Conservation (phyloP, 2,797 vertebrate species). For the Sebastiscus albofasciatus region DNA sequence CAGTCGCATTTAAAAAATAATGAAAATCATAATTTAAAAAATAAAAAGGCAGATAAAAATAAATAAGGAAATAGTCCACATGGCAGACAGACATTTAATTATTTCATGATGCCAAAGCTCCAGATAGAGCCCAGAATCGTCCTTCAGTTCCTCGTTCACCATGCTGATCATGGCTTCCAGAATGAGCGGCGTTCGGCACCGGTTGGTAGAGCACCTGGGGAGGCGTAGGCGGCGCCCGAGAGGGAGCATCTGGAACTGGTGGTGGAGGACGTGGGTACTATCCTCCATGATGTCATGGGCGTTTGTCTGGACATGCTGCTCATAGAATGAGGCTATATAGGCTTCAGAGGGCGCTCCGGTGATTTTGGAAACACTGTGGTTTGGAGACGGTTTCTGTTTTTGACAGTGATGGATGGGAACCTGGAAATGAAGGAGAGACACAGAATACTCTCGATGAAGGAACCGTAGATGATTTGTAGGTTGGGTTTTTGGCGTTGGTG, state of each 20-base stretch:
- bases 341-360: not conserved
- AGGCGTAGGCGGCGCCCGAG: not conserved
- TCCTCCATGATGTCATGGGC: not conserved
- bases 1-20: not conserved
- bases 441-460: not conserved
- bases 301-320: not conserved
- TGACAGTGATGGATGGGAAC: not conserved
- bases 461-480: too few species aligned
- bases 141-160: not conserved
- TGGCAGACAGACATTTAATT: not conserved
- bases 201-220: not conserved
- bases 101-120: not conserved
- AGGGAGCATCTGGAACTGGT: not conserved
- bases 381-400: not conserved
- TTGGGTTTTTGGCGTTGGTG: not conserved
- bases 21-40: not conserved
- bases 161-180: not conserved
- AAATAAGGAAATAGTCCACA: not conserved
- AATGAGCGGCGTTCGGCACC: not conserved
- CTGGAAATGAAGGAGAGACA: not conserved
- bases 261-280: not conserved
- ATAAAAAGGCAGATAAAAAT: not conserved
- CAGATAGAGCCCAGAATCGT: not conserved
- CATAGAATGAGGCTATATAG: not conserved
- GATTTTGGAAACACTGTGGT: not conserved